These are phyloP conservation scores for Drosophila nikananu DNA, from an alignment of 1,140 invertebrate species.

Conservation along the genomic window DNA sequence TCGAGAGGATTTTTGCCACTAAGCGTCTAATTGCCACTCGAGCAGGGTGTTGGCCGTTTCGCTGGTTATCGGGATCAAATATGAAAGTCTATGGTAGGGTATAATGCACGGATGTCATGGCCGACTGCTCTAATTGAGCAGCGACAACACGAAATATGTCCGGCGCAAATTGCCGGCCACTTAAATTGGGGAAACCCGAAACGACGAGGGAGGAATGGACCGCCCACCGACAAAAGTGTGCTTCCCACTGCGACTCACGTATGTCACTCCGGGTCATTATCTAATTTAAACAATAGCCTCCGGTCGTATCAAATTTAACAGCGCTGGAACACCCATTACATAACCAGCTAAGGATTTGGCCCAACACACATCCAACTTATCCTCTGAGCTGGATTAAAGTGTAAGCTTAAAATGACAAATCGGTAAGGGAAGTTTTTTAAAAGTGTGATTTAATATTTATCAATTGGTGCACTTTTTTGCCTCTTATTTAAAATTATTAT, in stretches of 20 bases:
- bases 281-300: constrained; percentile 25
- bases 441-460: not conserved
- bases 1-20: constrained; percentile 24
- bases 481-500: not conserved
- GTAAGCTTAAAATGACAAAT: not conserved
- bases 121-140: constrained; percentile 41
- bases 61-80: constrained; percentile 32
- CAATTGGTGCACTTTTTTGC: not conserved
- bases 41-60: constrained; percentile 6
- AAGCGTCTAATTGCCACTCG: constrained; percentile 43
- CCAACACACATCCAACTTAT: not conserved
- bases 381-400: not conserved
- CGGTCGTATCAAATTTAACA: constrained; percentile 7
- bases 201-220: not conserved
- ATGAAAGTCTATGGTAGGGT: not conserved
- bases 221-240: not conserved
- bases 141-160: constrained; percentile 41
- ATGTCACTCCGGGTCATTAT: constrained; percentile 35
- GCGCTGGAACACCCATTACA: not conserved
- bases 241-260: constrained; percentile 9
- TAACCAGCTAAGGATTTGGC: not conserved
- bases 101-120: constrained; percentile 23
- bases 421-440: not conserved
- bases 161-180: constrained; percentile 57
- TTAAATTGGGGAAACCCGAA: constrained; percentile 56